phyloP scores from a whole-genome alignment of 2,113 vertebrate species.

The Rhizomys pruinosus region DNA sequence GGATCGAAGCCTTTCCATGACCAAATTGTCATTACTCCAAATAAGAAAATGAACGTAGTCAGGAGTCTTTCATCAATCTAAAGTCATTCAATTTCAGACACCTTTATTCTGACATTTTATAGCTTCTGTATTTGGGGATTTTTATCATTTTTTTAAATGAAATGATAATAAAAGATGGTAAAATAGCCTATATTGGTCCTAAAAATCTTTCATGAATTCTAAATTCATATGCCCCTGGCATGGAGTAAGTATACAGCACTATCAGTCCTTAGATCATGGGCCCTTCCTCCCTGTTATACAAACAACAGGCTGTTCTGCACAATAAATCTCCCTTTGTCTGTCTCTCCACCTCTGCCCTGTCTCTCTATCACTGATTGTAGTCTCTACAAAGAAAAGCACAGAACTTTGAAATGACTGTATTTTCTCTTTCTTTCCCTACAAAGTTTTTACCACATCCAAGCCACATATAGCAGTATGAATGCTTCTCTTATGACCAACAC shows the following conservation, averaged over 20 bases:
- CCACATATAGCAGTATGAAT: accelerated
- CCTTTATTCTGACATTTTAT: constrained; percentile 46
- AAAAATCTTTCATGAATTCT: neutral
- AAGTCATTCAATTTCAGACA: constrained; percentile 31
- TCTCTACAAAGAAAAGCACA: neutral
- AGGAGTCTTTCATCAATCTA: neutral
- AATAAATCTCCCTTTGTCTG: neutral
- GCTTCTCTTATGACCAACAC: too few species aligned
- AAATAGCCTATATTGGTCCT: neutral
- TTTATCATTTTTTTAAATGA: constrained; percentile 6
- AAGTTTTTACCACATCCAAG: neutral
- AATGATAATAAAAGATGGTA: constrained; percentile 28
- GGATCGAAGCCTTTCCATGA: neutral
- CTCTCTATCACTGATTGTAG: accelerated
- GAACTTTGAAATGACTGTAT: neutral
- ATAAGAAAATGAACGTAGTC: neutral
- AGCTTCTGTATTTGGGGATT: constrained; percentile 43
- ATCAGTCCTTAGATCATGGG: neutral
- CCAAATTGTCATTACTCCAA: neutral
- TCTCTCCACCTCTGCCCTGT: neutral
- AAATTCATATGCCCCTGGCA: neutral
- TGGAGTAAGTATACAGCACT: neutral
- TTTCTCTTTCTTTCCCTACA: neutral
- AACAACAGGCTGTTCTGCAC: neutral
- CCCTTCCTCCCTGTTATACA: neutral